Evolutionary conservation across 1,140 invertebrate genomes (phyloP), one percentile per base, ranked within the genome.

Genomic region (Drosophila mauritiana): DNA sequence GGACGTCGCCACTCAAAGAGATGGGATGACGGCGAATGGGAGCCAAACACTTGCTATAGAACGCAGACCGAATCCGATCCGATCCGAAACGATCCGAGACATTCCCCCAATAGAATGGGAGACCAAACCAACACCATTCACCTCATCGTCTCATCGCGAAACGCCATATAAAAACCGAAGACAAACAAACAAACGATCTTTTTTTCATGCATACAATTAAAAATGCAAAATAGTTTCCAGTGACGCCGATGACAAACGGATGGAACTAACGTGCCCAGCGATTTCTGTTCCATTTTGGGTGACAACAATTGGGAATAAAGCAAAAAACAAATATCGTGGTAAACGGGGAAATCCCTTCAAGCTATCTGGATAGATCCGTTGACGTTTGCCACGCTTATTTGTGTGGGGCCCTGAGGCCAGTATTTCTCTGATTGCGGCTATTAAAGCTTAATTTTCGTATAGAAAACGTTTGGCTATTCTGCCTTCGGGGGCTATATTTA

Each of bases 221-320:
- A 56, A 74, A 83, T 81, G 82, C 82, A 85, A 85, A 85, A 80
- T 73, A 88, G 73, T 70, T 53, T 59, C 57, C 77, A 61, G 63
- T 86, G 78, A 85, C 82, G 78, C 52, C 62, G 73, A n/a, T 48
- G 25, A 48, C 46, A 48, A 48, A 17, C 57, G 55, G 11, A 52
- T 48, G 73, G 54, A 67, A 42, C 61, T 57, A 54, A 46, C 25
- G 53, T 57, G 67, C 54, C 54, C 45, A 11, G n/a, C 15, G 61
- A 42, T 64, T 46, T 74, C 34, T 75, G 73, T 58, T 57, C 62
- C 61, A 75, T 52, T 76, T 69, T 59, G 73, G 67, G 73, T 68
- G 73, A 77, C 73, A 76, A 77, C 73, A 77, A 76, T 77, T 69
- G 49, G 67, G 64, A 70, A 57, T 70, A 69, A 54, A 45, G 13